Evolutionary conservation across 2,888 invertebrate genomes (phyloP).

Genomic region (Belgica antarctica): DNA sequence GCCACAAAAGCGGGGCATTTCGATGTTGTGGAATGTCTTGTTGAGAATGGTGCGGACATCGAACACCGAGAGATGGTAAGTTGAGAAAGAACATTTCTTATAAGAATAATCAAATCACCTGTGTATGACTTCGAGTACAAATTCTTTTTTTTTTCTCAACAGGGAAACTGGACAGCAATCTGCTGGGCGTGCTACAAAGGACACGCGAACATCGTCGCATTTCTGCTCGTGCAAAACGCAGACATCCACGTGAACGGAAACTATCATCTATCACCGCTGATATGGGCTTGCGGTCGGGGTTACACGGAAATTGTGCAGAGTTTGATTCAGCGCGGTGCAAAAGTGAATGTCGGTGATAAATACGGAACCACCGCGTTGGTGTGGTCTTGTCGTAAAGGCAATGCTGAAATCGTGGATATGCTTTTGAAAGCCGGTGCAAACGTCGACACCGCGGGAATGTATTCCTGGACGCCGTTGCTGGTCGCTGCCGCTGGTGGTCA

Average conservation of each 20-base stretch:
- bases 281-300: constrained; percentile 90
- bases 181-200: constrained; percentile 99
- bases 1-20: constrained; percentile 87
- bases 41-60: constrained; percentile 81
- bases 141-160: constrained; percentile 48
- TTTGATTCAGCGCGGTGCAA: constrained; percentile 82
- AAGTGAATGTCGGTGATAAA: constrained; percentile 85
- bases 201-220: constrained; percentile 69
- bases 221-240: constrained; percentile 81
- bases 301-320: constrained; percentile 80
- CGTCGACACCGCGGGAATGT: constrained; percentile 93
- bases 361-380: constrained; percentile 95
- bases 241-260: constrained; percentile 95
- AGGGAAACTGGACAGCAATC: constrained; percentile 96
- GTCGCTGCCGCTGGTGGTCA: constrained; percentile 66
- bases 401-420: constrained; percentile 75
- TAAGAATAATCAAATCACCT: background rate
- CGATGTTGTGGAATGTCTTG: constrained; percentile 73
- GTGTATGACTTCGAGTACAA: constrained; percentile 9
- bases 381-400: constrained; percentile 93
- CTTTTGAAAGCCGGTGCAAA: constrained; percentile 83
- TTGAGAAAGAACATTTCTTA: constrained; percentile 45
- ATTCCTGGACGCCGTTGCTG: constrained; percentile 92
- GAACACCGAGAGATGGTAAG: constrained; percentile 84
- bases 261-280: constrained; percentile 82